phyloP scores from a whole-genome alignment of 1,140 invertebrate genomes.

The Penaeus chinensis region DNA sequence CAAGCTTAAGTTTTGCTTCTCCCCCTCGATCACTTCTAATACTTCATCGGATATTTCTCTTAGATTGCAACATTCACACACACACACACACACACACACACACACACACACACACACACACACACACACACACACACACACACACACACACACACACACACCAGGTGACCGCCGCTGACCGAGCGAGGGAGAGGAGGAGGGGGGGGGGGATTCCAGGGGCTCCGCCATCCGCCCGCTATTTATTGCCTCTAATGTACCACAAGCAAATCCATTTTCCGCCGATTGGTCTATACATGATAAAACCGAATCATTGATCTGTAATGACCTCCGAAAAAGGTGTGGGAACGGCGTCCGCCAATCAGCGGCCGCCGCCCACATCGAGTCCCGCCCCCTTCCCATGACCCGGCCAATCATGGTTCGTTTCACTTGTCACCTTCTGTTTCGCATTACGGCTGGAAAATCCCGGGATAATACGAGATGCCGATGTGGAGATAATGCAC shows the following conservation, averaged over 20 bases:
- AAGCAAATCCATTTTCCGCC: constrained; percentile 55
- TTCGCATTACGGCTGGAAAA: constrained; percentile 25
- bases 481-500: constrained; percentile 22
- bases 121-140: too few species aligned
- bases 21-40: too few species aligned
- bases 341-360: constrained; percentile 39
- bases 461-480: constrained; percentile 8
- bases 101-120: too few species aligned
- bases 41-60: too few species aligned
- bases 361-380: constrained; percentile 2
- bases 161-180: too few species aligned
- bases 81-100: too few species aligned
- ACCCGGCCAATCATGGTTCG: constrained; percentile 43
- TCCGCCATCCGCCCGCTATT: constrained; percentile 31
- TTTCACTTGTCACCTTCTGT: constrained; percentile 48
- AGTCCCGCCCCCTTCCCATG: constrained; percentile 45
- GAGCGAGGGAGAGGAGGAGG: too few species aligned
- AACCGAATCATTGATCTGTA: constrained; percentile 45
- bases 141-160: too few species aligned
- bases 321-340: constrained; percentile 34
- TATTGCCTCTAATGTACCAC: constrained; percentile 47
- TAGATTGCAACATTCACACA: too few species aligned
- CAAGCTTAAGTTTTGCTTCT: too few species aligned
- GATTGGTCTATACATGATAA: constrained; percentile 47
- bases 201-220: neutral